These are phyloP conservation scores for Gouania willdenowi DNA, from an alignment of 2,797 vertebrate species.

Conservation along the genomic window DNA sequence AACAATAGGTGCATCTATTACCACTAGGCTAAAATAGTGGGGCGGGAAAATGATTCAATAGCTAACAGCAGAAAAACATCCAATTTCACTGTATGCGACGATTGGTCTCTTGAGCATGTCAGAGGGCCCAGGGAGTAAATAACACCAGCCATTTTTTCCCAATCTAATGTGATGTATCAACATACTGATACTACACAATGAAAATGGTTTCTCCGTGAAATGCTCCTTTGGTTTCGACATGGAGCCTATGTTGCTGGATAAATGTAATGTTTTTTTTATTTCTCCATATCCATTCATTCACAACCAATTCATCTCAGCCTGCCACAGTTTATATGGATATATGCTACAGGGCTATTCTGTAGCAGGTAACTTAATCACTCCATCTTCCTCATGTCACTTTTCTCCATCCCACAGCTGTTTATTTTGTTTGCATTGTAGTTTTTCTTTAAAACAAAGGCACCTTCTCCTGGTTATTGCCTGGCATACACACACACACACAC, in stretches of 20 bases:
- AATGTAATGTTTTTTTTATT: no score
- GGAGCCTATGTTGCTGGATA: slow-evolving; percentile 36
- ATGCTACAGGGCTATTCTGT: slow-evolving; percentile 50
- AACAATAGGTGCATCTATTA: slow-evolving; percentile 56
- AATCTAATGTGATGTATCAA: slow-evolving; percentile 43
- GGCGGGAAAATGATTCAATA: slow-evolving; percentile 50
- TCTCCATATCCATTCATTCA: slow-evolving; percentile 31
- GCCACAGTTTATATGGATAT: slow-evolving; percentile 61
- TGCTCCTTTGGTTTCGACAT: slow-evolving; percentile 38
- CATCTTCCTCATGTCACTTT: slow-evolving; percentile 54
- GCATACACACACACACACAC: slow-evolving; percentile 5
- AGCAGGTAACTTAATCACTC: slow-evolving; percentile 62
- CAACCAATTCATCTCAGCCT: slow-evolving; percentile 52
- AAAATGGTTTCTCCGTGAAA: slow-evolving; percentile 51
- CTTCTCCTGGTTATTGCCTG: slow-evolving; percentile 30
- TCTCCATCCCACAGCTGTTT: slow-evolving; percentile 38
- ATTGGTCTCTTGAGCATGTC: slow-evolving; percentile 58
- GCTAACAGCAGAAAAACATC: slow-evolving; percentile 49
- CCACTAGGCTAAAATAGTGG: slow-evolving; percentile 53
- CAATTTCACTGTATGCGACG: slow-evolving; percentile 55
- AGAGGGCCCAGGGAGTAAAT: slow-evolving; percentile 40
- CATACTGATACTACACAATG: slow-evolving; percentile 37
- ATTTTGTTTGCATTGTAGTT: slow-evolving; percentile 33
- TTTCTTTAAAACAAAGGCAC: slow-evolving; percentile 34
- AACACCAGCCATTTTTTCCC: slow-evolving; percentile 51